Evolutionary conservation across 2,797 vertebrate genomes (phyloP), one percentile per base, ranked within the genome.

Genomic region (Threskiornis aethiopicus): DNA sequence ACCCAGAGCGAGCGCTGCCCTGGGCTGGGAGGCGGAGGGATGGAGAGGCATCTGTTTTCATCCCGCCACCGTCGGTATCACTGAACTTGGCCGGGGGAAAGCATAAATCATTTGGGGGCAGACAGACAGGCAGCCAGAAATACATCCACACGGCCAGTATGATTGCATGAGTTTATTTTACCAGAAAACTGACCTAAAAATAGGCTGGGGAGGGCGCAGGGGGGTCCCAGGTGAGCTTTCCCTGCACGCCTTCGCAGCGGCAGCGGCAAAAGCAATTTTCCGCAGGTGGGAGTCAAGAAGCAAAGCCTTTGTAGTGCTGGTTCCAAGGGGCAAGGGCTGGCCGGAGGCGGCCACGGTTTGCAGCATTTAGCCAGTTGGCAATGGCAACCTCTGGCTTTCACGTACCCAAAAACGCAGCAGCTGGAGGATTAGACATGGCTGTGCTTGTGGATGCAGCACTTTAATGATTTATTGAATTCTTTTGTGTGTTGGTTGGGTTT

Each of bases 381-480:
- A 35, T 58, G 51, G 93, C 67, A 95, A 72, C 59, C 21, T 59
- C 64, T 77, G 93, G 49, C 57, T 96, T 93, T 95, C 83, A 62
- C 28, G 65, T 39, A 29, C 61, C 93, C 79, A 62, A 61, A 97
- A 92, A 69, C 3, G 26, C 83, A 59, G 84, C 67, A 91, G 84
- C 41, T 71, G 82, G 90, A 93, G 90, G 94, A 72, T 94, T 72
- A 95, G 96, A 77, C 69, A 46, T 58, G 94, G 66, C 70, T 69
- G 25, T 59, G 65, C 86, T 95, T 78, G 84, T 76, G 71, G 83
- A 84, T 62, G 70, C 70, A 83, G 88, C 49, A n/a, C 67, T 97
- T 94, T 67, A 95, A 95, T 83, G 90, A 97, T 97, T 96, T 97
- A 96, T 95, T 93, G 94, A 96, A 94, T 92, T 95, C 18, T 96